Base-by-base conservation (phyloP, 2,888 invertebrate species). In the Oeneis ivallda region DNA sequence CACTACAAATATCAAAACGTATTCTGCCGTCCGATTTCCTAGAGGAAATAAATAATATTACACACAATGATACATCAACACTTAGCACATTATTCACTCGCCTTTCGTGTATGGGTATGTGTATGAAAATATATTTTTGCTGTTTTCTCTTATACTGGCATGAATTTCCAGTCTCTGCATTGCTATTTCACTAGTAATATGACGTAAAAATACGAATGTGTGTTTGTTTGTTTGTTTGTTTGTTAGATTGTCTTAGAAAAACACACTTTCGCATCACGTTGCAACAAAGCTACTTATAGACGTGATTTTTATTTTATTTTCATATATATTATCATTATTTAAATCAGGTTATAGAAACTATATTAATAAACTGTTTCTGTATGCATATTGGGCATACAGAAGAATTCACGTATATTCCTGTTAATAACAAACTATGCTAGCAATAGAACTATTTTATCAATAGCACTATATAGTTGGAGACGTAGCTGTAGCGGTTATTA, bases 401-500 rank as follows among this genome's bases (percentile, higher is more conserved):
- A n/a, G n/a, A n/a, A 26, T 26, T 26, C 26, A 26, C 1, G 5
- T 26, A 26, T 26, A 1, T 26, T 26, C 26, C 26, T 26, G 5
- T 26, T 26, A 26, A 26, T 26, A 26, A 26, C 26, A 26, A 26
- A 26, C 26, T 5, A 26, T 26, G 26, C 5, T 1, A 5, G 1
- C 26, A 26, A 26, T 26, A 26, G 26, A 7, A 11, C n/a, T 43
- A 43, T n/a, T 43, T 7, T 43, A 43, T 15, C n/a, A 43, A 7
- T 2, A 43, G n/a, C 5, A 45, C 15, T 15, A 45, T 45, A 45
- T n/a, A 13, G 15, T 58, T 45, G 62, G 60, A 74, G 72, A 65
- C 26, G 43, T 58, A 57, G 60, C 66, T 63, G 80, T 82, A 79
- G 82, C 75, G 3, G 26, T 26, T 26, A 26, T 26, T 26, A 86